Percentiles rank a stretch among this genome's conserved stretches.
Evolutionary conservation across 2,888 invertebrate genomes (phyloP).

Genomic region (Endotricha flammealis): DNA sequence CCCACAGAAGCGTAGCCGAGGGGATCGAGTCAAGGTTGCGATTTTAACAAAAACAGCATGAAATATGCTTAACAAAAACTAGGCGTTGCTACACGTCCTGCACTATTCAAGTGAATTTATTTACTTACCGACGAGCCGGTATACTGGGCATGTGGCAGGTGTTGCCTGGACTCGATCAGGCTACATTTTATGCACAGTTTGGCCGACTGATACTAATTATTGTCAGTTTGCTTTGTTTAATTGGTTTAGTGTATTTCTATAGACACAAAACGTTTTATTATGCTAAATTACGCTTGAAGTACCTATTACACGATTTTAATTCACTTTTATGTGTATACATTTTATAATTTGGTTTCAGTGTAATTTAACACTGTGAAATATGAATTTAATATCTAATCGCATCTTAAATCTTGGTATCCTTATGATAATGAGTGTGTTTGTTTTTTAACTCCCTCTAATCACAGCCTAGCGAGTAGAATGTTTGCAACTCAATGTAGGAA

Average conservation of each 20-base stretch:
- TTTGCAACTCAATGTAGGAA: conserved; percentile 46
- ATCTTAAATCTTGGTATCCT: no score
- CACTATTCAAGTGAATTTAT: conserved; percentile 51
- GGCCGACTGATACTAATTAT: conserved; percentile 35
- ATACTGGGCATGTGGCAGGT: conserved; percentile 51
- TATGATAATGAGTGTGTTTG: no score
- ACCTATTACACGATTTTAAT: no score
- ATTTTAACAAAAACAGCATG: conserved; percentile 61
- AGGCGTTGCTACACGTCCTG: conserved; percentile 47
- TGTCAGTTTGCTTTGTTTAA: conserved; percentile 25
- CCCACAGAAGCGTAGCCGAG: conserved; percentile 64
- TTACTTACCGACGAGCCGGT: conserved; percentile 45
- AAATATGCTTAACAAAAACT: conserved; percentile 52
- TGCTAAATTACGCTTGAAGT: no score
- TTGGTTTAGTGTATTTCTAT: conserved; percentile 11
- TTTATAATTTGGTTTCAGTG: no score
- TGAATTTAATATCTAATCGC: no score
- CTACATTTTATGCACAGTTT: conserved; percentile 46
- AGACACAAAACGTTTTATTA: no score
- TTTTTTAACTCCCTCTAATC: not conserved
- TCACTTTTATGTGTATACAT: no score
- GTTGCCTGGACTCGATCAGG: conserved; percentile 57
- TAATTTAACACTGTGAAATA: no score
- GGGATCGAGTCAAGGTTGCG: conserved; percentile 68
- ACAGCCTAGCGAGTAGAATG: conserved; percentile 25